Conservation (phyloP, 2,797 vertebrate genomes). For the Yasuhikotakia modesta region DNA sequence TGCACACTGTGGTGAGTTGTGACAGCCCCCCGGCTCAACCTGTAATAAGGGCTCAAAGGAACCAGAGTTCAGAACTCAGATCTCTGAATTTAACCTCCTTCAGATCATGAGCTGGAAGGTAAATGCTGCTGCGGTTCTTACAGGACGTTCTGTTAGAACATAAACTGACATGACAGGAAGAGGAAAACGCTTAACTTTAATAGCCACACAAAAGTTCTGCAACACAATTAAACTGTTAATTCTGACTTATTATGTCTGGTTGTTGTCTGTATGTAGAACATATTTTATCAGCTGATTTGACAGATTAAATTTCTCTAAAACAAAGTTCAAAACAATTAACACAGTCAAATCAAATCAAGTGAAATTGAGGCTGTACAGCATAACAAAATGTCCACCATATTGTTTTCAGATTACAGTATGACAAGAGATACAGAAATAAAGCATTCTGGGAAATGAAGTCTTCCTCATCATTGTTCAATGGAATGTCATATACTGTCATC, state of each 20-base stretch:
- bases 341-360: background rate
- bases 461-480: background rate
- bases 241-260: background rate
- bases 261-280: background rate
- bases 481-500: too few relatives aligned
- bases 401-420: background rate
- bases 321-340: background rate
- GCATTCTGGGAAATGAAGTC: background rate
- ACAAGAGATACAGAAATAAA: background rate
- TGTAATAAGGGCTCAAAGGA: background rate
- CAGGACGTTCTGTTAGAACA: too few relatives aligned
- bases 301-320: background rate
- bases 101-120: too few relatives aligned
- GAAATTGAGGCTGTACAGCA: background rate
- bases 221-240: background rate
- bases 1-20: too few relatives aligned
- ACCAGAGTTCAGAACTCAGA: background rate
- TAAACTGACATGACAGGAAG: too few relatives aligned
- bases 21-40: background rate
- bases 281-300: background rate
- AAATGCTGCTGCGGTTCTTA: too few relatives aligned
- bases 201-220: background rate
- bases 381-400: background rate
- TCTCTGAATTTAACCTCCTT: background rate
- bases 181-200: background rate